Percentiles rank a stretch among this genome's conserved stretches.
Conservation (phyloP, 1,140 invertebrate genomes). For the Hestina assimilis region DNA sequence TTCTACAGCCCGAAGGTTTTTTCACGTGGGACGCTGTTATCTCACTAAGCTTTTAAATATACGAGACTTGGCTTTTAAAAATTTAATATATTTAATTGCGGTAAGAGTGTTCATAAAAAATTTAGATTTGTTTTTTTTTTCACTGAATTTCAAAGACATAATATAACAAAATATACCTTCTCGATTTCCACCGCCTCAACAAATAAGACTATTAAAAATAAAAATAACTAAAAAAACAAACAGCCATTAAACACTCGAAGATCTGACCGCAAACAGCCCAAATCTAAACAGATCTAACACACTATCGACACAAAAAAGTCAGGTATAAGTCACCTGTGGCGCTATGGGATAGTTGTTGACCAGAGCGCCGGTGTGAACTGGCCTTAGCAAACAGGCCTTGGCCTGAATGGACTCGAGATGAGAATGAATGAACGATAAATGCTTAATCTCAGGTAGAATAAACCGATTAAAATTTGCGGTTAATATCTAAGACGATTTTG, state of each 20-base stretch:
- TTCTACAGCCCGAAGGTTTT: slow-evolving; percentile 61
- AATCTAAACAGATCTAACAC: slow-evolving; percentile 39
- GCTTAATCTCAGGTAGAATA: slow-evolving; percentile 9
- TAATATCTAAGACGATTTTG: background rate
- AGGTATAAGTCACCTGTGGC: slow-evolving; percentile 68
- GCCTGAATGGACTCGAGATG: slow-evolving; percentile 47
- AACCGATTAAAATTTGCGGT: background rate
- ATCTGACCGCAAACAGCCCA: slow-evolving; percentile 38
- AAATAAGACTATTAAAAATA: slow-evolving; percentile 7
- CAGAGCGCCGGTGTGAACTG: slow-evolving; percentile 62
- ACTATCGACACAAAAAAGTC: slow-evolving; percentile 49
- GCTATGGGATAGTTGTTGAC: slow-evolving; percentile 47
- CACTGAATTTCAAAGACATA: background rate
- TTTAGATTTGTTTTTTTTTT: too few species aligned
- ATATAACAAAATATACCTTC: background rate
- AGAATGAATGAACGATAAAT: slow-evolving; percentile 39
- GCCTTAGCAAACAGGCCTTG: slow-evolving; percentile 62
- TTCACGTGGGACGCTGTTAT: slow-evolving; percentile 53
- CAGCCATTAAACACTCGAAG: slow-evolving; percentile 36
- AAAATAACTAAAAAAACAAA: slow-evolving; percentile 12
- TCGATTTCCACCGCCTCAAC: background rate
- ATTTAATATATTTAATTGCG: too few species aligned
- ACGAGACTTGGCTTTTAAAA: too few species aligned
- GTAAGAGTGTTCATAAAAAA: too few species aligned
- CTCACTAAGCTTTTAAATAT: background rate